Evolutionary conservation across 2,888 invertebrate species (phyloP).

Genomic region (Myathropa florea): DNA sequence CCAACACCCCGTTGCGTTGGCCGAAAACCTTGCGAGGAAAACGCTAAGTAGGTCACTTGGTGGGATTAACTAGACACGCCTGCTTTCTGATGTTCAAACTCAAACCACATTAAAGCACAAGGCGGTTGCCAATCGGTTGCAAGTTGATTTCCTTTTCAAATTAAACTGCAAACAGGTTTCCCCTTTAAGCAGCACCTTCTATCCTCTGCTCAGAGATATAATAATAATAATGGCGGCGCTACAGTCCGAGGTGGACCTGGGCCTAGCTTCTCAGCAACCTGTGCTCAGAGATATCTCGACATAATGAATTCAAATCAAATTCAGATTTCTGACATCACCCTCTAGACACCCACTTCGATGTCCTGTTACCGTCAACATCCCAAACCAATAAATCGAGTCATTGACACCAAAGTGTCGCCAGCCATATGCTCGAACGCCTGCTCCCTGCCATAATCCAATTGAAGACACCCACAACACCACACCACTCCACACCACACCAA

Average conservation of each 20-base stretch:
- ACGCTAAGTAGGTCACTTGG: neutral
- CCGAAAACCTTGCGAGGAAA: neutral
- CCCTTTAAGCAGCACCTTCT: neutral
- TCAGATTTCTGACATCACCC: neutral
- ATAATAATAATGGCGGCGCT: too few relatives aligned
- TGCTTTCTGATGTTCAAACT: neutral
- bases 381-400: slow-evolving; percentile 21
- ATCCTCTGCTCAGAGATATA: too few relatives aligned
- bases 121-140: neutral
- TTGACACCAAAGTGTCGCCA: slow-evolving; percentile 24
- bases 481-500: neutral
- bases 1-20: neutral
- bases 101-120: neutral
- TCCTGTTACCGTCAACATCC: neutral
- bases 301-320: too few relatives aligned
- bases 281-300: too few relatives aligned
- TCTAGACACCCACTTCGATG: neutral
- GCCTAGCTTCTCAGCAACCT: too few relatives aligned
- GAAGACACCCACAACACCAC: neutral
- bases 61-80: neutral
- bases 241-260: too few relatives aligned
- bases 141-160: too few relatives aligned
- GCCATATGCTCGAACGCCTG: slow-evolving; percentile 10
- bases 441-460: neutral
- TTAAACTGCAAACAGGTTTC: too few relatives aligned